These are phyloP conservation scores for Ceyx erithaca DNA, from an alignment of 2,797 vertebrate species.

Conservation along the genomic window DNA sequence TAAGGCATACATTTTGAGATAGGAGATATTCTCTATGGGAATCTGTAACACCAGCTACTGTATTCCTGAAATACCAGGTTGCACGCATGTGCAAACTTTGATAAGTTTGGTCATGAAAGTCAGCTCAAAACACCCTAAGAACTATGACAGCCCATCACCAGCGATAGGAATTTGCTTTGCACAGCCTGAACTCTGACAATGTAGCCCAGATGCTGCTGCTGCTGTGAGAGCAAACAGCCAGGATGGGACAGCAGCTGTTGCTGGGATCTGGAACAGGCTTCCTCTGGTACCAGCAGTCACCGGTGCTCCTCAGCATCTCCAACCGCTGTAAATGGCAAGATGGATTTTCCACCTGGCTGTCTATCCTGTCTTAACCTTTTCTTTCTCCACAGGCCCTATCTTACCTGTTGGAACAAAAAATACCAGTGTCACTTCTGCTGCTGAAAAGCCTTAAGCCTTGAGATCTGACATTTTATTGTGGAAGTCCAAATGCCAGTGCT, in stretches of 20 bases:
- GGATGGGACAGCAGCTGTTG: background rate
- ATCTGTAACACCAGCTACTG: background rate
- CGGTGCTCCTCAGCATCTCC: background rate
- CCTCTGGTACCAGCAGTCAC: background rate
- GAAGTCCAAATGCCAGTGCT: background rate
- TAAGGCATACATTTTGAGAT: background rate
- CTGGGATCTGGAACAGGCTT: background rate
- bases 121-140: background rate
- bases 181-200: background rate
- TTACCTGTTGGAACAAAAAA: background rate
- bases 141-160: background rate
- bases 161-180: background rate
- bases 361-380: background rate
- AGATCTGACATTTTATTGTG: background rate
- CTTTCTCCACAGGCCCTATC: background rate
- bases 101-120: background rate
- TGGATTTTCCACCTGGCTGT: background rate
- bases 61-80: background rate
- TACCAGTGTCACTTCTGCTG: background rate
- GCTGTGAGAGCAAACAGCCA: background rate
- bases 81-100: accelerated
- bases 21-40: background rate
- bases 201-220: background rate
- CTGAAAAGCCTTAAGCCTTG: background rate
- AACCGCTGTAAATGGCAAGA: background rate